phyloP scores from a whole-genome alignment of 2,113 vertebrate genomes.

The Corvus moneduloides region DNA sequence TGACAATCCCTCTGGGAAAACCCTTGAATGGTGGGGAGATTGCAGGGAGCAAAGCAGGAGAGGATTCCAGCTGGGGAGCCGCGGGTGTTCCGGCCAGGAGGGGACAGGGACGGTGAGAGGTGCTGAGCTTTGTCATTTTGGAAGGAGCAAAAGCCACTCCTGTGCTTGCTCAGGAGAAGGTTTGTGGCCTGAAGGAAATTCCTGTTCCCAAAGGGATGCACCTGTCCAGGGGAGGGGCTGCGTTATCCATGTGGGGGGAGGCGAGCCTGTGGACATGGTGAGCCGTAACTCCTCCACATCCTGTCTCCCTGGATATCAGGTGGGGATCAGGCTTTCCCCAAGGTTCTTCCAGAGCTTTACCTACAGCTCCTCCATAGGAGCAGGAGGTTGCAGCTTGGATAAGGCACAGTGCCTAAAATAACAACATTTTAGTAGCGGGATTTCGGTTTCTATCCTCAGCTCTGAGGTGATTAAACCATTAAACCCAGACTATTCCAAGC shows the following conservation, averaged over 20 bases:
- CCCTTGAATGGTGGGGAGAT: too few species aligned
- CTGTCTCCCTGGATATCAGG: not conserved
- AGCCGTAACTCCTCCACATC: rapidly evolving
- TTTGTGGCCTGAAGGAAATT: not conserved
- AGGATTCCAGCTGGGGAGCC: rapidly evolving
- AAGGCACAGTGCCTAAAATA: not conserved
- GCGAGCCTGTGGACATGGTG: not conserved
- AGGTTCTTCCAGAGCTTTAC: not conserved
- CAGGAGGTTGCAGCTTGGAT: not conserved
- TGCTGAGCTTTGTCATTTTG: rapidly evolving
- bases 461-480: not conserved
- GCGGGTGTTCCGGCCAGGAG: rapidly evolving
- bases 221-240: not conserved
- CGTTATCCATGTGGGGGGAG: rapidly evolving
- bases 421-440: not conserved
- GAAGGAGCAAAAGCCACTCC: not conserved
- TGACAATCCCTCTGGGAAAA: not conserved
- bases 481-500: not conserved
- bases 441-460: not conserved
- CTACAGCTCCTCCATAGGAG: not conserved
- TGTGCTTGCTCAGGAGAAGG: not conserved
- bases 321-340: not conserved
- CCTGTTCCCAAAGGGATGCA: rapidly evolving
- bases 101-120: rapidly evolving
- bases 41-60: not conserved